Base-by-base conservation (phyloP, 2,888 invertebrate species). In the Eupithecia centaureata region DNA sequence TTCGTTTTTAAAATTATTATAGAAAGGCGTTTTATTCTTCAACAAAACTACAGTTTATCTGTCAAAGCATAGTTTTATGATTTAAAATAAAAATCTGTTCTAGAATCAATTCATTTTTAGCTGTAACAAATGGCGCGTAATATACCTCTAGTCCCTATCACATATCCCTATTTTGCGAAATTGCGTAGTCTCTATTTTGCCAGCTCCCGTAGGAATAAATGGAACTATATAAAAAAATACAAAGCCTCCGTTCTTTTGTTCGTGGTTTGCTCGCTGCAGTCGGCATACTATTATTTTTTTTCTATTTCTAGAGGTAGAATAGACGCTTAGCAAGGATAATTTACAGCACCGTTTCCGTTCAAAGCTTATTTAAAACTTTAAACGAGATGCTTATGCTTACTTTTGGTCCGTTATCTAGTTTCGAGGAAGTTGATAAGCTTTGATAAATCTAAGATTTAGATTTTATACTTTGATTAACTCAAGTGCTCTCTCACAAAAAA, bases 241-340 rank as follows among this genome's bases (percentile, higher is more conserved):
- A 57, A 57, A 12, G 57, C 57, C 27, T 30, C 30, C 4, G 22
- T 57, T 33, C 18, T 52, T 62, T 63, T 60, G 59, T 67, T 51
- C 60, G 25, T 25, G 42, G 27, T 38, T 27, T 38, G 25, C 27
- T 30, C 27, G 30, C 13, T 25, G 25, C 63, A 32, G 42, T 22
- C 47, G 25, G 65, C 63, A 70, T 70, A 67, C 63, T 60, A 51
- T n/a, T n/a, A 70, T 66, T 58, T 18, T 35, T 27, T 38, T 60
- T 38, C 52, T n/a, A 63, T 70, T 66, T 52, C 52, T 52, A 56
- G n/a, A n/a, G n/a, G n/a, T n/a, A n/a, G 66, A 63, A 70, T n/a
- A 51, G 58, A 28, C 47, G 65, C 52, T 69, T 69, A 65, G 60
- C 62, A 66, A 57, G 63, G 66, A 61, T 63, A 54, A 70, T 57